Base-by-base conservation (phyloP, 2,113 vertebrate genomes). In the Illadopsis cleaveri region DNA sequence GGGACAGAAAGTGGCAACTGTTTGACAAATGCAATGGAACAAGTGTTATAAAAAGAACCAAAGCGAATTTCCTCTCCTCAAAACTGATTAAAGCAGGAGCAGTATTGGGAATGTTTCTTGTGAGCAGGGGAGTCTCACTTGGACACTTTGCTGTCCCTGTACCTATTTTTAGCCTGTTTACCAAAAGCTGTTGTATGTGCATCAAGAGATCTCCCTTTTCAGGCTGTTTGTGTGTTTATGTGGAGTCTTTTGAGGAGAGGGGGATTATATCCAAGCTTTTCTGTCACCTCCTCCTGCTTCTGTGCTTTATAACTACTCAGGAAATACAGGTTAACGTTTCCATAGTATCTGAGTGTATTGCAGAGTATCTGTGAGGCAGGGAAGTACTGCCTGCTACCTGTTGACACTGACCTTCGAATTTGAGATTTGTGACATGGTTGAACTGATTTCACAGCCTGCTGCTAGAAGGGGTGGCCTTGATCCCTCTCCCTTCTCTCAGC, bases 141-240 rank as follows among this genome's bases (percentile, higher is more conserved):
- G 69, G 83, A 13, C 5, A 9, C 51, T 82, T 87, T 51, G 69
- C 92, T 76, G 47, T 60, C 81, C 86, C 61, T 65, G 42, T 78
- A 3, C 66, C 71, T 96, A 25, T 93, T 96, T 90, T 91, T 91
- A 89, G 93, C 42, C 33, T 94, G 83, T 48, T 91, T 86, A 58
- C 81, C 10, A 12, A 27, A 57, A 86, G 56, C 86, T 71, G 60
- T 20, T 66, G 47, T 30, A 12, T 47, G 73, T 7, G 1, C 61
- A 10, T 50, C 5, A 40, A 40, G 82, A 78, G 80, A 81, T 73
- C 1, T 9, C 47, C 37, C 10, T 40, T 53, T 60, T 62, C 2
- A 5, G 31, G 16, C 64, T 42, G 7, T 64, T 64, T 65, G 33
- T 82, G 12, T 76, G 38, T 72, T 89, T 65, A 5, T 22, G 51